A percentile compares a stretch with the other conserved stretches of the same genome.
Evolutionary conservation across 2,888 invertebrate species (phyloP).

Genomic region (Xestia sexstrigata): DNA sequence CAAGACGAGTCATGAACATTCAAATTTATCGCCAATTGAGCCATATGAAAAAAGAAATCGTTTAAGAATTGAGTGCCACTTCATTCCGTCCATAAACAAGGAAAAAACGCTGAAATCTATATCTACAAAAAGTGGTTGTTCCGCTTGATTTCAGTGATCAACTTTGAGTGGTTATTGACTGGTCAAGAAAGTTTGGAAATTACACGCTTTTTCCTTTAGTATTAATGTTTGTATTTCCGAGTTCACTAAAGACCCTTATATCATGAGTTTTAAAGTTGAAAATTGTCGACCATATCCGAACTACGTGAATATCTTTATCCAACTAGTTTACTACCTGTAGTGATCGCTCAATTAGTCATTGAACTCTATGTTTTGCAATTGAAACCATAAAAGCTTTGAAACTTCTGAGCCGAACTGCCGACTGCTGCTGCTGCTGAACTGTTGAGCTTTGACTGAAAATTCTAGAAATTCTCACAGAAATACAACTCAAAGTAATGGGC

Average conservation of each 20-base stretch:
- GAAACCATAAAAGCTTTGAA: too few species aligned
- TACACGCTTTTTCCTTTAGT: constrained; percentile 42
- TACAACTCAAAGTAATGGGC: too few species aligned
- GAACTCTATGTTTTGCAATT: too few species aligned
- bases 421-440: too few species aligned
- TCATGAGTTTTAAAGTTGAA: too few species aligned
- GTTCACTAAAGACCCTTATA: too few species aligned
- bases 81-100: constrained; percentile 1
- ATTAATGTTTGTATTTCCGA: neutral
- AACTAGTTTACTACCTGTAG: neutral
- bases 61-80: neutral
- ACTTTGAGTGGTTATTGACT: constrained; percentile 22
- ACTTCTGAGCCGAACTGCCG: too few species aligned
- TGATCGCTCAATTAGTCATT: neutral
- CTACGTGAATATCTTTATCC: constrained; percentile 11
- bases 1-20: neutral
- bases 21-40: constrained; percentile 4
- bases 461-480: too few species aligned
- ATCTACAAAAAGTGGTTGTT: constrained; percentile 20
- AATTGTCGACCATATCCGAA: neutral
- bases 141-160: constrained; percentile 33
- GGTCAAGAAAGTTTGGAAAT: constrained; percentile 43
- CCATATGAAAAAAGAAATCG: neutral
- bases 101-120: constrained; percentile 27
- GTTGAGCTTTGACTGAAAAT: too few species aligned